These are phyloP conservation scores for Nycteola revayana DNA, from an alignment of 2,888 invertebrate species.

Conservation along the genomic window DNA sequence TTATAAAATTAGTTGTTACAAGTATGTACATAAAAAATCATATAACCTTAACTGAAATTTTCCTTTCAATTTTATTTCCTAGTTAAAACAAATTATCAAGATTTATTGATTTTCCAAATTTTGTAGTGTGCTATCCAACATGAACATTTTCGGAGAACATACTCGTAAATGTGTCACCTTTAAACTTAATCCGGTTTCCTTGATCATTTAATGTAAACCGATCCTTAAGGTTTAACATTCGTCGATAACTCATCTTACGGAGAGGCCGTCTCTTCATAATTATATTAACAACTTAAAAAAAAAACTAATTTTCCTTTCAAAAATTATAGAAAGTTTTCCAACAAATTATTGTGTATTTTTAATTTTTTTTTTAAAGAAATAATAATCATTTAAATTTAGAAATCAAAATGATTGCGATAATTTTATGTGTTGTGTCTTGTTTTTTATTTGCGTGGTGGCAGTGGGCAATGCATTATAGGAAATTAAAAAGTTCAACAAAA, in stretches of 20 bases:
- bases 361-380: neutral
- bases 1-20: too few relatives aligned
- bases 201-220: neutral
- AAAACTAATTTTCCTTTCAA: neutral
- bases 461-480: slow-evolving; percentile 16
- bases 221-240: neutral
- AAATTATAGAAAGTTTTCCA: neutral
- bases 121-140: too few relatives aligned
- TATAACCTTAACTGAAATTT: too few relatives aligned
- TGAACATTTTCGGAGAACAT: too few relatives aligned
- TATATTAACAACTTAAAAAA: neutral
- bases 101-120: too few relatives aligned
- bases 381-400: neutral
- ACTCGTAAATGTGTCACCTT: too few relatives aligned
- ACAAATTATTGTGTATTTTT: neutral
- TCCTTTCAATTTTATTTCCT: too few relatives aligned
- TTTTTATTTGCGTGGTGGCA: slow-evolving; percentile 22
- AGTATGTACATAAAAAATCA: too few relatives aligned
- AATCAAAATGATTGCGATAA: slow-evolving; percentile 16
- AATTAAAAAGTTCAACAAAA: slow-evolving; percentile 10
- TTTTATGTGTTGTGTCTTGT: slow-evolving; percentile 17
- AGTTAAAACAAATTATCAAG: too few relatives aligned
- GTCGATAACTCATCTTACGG: neutral
- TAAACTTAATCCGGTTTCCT: neutral
- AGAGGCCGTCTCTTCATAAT: neutral